These are phyloP conservation scores for Ondatra zibethicus DNA, from an alignment of 2,113 vertebrate species.

Conservation along the genomic window DNA sequence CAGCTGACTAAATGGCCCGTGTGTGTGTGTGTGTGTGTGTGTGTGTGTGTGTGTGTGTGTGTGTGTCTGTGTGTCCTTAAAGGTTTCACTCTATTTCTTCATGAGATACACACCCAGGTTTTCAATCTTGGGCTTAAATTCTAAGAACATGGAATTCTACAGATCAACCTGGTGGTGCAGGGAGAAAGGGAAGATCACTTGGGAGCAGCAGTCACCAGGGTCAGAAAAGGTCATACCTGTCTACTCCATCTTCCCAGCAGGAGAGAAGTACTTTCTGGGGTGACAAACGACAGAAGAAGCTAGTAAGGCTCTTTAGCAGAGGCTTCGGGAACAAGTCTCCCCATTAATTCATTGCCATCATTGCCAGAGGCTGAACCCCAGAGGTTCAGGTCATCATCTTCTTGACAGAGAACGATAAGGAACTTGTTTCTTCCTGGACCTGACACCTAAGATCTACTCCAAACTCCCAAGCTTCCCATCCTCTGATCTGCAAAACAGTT, in stretches of 20 bases:
- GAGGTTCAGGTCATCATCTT: neutral
- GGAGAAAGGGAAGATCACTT: neutral
- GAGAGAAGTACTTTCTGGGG: neutral
- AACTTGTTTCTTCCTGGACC: slow-evolving; percentile 10
- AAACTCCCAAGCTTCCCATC: neutral
- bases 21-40: neutral
- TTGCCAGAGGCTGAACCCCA: neutral
- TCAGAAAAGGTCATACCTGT: neutral
- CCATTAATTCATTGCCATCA: neutral
- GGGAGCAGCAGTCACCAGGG: neutral
- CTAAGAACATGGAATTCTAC: neutral
- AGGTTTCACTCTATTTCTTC: neutral
- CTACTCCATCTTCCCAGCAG: neutral
- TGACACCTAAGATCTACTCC: slow-evolving; percentile 27
- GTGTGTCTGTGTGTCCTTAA: neutral
- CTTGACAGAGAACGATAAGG: slow-evolving; percentile 43
- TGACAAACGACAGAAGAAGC: neutral
- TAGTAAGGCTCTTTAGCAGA: neutral
- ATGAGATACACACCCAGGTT: neutral
- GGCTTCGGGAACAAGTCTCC: neutral
- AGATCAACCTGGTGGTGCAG: neutral
- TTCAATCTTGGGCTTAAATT: neutral
- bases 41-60: too few species aligned
- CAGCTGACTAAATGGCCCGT: neutral
- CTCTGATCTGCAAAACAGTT: neutral